Conservation (phyloP, 2,113 vertebrate species). For the Tragelaphus strepsiceros region DNA sequence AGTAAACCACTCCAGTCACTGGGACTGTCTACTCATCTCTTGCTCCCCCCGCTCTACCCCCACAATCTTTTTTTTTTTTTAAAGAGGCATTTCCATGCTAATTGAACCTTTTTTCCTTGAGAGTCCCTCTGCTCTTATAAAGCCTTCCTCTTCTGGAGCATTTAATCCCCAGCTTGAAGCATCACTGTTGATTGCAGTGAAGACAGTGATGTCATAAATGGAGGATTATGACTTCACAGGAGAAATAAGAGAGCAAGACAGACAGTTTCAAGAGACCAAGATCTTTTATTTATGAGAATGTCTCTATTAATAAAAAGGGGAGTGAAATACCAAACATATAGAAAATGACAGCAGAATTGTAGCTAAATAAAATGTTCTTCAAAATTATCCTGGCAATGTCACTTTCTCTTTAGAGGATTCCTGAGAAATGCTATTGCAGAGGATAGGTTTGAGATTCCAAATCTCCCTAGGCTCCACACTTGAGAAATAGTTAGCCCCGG, state of each 20-base stretch:
- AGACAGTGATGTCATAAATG: constrained; percentile 73
- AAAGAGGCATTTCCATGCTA: constrained; percentile 64
- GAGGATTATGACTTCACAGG: constrained; percentile 75
- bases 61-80: not conserved
- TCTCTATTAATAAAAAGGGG: constrained; percentile 70
- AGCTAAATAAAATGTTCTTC: constrained; percentile 75
- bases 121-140: constrained; percentile 63
- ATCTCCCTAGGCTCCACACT: constrained; percentile 29
- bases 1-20: not conserved
- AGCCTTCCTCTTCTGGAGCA: constrained; percentile 57
- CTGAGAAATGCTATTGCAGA: constrained; percentile 56
- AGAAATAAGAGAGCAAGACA: constrained; percentile 72
- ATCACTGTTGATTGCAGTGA: constrained; percentile 65
- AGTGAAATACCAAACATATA: constrained; percentile 66
- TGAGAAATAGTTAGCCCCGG: constrained; percentile 50
- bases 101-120: constrained; percentile 65
- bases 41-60: accelerated
- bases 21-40: not conserved
- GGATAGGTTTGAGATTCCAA: constrained; percentile 51
- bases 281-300: constrained; percentile 76
- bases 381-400: constrained; percentile 73
- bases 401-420: constrained; percentile 73
- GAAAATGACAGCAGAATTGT: constrained; percentile 74
- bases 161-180: constrained; percentile 64
- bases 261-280: constrained; percentile 63